Evolutionary conservation across 2,113 vertebrate genomes (phyloP), one percentile per base, ranked within the genome.

Genomic region (Pachyramphus minor): DNA sequence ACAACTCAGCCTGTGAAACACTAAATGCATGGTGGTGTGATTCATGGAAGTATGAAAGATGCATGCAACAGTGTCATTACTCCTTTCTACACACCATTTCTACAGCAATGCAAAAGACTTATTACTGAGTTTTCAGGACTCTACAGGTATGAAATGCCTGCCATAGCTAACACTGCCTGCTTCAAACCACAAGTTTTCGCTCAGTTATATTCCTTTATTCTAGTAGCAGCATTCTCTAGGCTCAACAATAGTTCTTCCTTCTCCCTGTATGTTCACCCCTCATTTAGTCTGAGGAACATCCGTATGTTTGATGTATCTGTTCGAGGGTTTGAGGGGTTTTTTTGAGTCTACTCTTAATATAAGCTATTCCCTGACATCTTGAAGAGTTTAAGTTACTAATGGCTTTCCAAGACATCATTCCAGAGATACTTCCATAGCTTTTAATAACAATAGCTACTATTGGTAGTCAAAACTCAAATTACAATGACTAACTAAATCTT

Each of bases 41-140:
- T 58, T 58, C 50, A 53, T 9, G 25, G 6, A 58, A 37, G 2
- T 27, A n/a, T 42, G 47, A 66, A 58, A 84, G 28, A 53, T 15
- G 4, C 11, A 17, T 6, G 10, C 30, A 71, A 3, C 1, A 1
- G 37, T 66, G 31, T 14, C 1, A 1, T 52, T 73, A 47, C 10
- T 86, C 33, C 28, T 62, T 88, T 76, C 55, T 53, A 45, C 11
- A 49, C 7, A 4, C 7, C 50, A 5, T n/a, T 59, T 47, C 33
- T 44, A 12, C 41, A 47, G 2, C 30, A 25, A 17, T 33, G 84
- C 15, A 67, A 24, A 73, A 59, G 35, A 62, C 18, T 35, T 14
- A 47, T 44, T 14, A 19, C 8, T 41, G 76, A 45, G 5, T 18
- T 6, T 53, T 92, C 33, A 4, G 3, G 12, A 44, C 13, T 37